Conservation (phyloP, 2,113 vertebrate species). For the Ahaetulla prasina region DNA sequence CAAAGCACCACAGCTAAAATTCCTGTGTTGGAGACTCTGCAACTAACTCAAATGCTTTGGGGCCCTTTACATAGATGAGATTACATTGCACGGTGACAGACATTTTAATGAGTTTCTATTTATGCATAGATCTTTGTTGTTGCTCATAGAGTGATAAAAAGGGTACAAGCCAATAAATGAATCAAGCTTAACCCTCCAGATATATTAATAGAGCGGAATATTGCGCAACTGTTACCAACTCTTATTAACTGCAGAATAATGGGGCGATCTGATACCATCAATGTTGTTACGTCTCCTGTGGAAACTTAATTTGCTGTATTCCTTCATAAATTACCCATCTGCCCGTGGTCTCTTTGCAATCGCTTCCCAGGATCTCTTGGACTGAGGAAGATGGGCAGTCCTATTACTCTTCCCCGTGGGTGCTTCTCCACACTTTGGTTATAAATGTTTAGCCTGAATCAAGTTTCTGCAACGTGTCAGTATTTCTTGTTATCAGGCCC, state of each 20-base stretch:
- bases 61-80: background rate
- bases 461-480: background rate
- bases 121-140: background rate
- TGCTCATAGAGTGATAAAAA: background rate
- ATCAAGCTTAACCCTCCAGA: background rate
- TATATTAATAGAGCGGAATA: slow-evolving; percentile 1
- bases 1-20: background rate
- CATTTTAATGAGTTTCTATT: slow-evolving; percentile 20
- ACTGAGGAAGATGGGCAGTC: background rate
- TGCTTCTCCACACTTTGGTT: background rate
- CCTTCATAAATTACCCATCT: background rate
- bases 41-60: background rate
- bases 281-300: background rate
- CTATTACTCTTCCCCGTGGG: background rate
- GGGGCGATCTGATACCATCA: background rate
- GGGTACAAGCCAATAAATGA: slow-evolving; percentile 3
- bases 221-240: background rate
- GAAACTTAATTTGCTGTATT: background rate
- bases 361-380: background rate
- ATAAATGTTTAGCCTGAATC: background rate
- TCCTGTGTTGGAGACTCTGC: background rate
- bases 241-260: slow-evolving; percentile 3
- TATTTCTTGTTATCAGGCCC: background rate
- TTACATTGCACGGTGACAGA: background rate
- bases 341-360: background rate